Evolutionary conservation across 2,888 invertebrate genomes (phyloP), one percentile per base, ranked within the genome.

Genomic region (Clistopyga incitator): DNA sequence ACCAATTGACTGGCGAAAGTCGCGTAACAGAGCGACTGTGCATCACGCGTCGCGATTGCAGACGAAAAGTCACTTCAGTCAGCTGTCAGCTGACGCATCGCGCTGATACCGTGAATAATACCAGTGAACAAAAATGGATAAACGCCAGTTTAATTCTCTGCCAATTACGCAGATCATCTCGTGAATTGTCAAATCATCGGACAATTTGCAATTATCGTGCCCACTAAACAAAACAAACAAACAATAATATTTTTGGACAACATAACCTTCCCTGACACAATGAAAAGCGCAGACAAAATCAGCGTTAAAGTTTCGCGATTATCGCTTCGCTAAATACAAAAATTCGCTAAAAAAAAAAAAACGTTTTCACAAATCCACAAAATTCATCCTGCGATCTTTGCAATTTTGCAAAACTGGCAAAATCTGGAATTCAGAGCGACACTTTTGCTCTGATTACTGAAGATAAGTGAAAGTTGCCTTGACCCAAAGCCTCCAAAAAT

Each of bases 101-200:
- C 3, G n/a, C 3, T 6, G 10, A 38, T 38, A 38, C 8, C 1
- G 4, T 50, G 50, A n/a, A 18, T 6, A 8, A 18, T 6, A 8
- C 18, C 18, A 50, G 50, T 50, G n/a, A n/a, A 50, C 18, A 8
- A 50, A 56, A 56, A 25, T 56, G 56, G 56, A 56, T 56, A 23
- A 23, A 56, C 6, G 25, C 13, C 13, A 20, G 13, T 23, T 15
- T 20, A 11, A 56, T 10, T 56, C 10, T 2, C 23, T 10, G 23
- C 29, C 25, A 8, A 11, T 56, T 13, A 25, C 23, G 3, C 4
- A 29, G 15, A 13, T n/a, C 1, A 34, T 29, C 8, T 15, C 15
- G 34, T 29, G 59, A 59, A 59, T 59, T 29, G 29, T 59, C 4
- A 8, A 34, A 15, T 10, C n/a, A 34, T 20, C 23, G 10, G 20